Evolutionary conservation across 2,113 vertebrate species (phyloP).

Genomic region (Paradoxurus hermaphroditus): DNA sequence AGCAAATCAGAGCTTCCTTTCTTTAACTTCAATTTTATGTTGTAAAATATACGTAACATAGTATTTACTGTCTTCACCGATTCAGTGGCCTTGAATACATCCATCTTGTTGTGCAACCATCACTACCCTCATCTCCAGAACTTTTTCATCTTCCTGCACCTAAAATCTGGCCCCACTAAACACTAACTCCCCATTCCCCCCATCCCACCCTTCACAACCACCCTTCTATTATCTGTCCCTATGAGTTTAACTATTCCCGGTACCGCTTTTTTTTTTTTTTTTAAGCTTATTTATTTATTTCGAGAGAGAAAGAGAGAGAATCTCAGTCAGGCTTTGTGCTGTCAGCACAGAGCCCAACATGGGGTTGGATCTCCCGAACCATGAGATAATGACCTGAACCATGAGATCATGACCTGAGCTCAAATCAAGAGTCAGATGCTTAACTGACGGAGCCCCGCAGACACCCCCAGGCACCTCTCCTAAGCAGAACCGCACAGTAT

Average conservation of each 20-base stretch:
- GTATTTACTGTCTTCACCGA: background rate
- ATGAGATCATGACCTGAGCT: no score
- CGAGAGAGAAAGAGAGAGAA: no score
- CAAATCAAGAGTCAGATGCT: no score
- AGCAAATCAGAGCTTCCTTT: background rate
- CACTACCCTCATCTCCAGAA: background rate
- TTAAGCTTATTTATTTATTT: no score
- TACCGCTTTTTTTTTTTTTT: no score
- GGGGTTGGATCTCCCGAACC: no score
- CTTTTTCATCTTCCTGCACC: background rate
- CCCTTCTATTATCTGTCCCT: background rate
- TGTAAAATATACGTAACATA: background rate
- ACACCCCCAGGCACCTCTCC: rapidly evolving
- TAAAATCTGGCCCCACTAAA: background rate
- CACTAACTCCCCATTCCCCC: rapidly evolving
- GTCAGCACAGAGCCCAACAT: no score
- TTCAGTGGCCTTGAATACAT: background rate
- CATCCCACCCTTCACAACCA: background rate
- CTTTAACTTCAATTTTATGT: background rate
- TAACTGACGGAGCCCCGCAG: no score
- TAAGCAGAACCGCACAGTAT: background rate
- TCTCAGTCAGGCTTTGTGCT: no score
- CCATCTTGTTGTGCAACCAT: no score
- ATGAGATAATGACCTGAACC: no score
- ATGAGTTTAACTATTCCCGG: background rate